Base-by-base conservation (phyloP, 2,113 vertebrate species). In the Leptobrachium ailaonicum region DNA sequence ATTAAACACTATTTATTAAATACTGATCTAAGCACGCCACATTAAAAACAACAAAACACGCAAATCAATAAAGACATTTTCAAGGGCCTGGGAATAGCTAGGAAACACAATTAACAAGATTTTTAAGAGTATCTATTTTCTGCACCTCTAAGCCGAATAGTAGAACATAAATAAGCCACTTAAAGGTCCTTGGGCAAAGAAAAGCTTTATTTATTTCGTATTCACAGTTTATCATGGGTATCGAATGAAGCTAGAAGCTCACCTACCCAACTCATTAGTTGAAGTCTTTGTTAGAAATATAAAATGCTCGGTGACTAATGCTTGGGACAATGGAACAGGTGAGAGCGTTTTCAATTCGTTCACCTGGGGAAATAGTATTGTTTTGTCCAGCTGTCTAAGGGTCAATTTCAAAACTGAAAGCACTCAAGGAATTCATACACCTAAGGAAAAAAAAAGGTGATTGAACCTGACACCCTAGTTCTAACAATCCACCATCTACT, bases 161-260 rank as follows among this genome's bases (percentile, higher is more conserved):
- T 92, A 91, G 92, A 85, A 90, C 90, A 93, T 92, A 93, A 92
- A 93, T 93, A 92, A 92, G 84, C 86, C 84, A 86, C 85, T 85
- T 87, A 87, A 89, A 78, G 84, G 85, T 91, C 84, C 82, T 89
- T 86, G 84, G 85, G 84, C 87, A 87, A 84, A 73, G 88, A 85
- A 89, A 89, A 88, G 88, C 87, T 86, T 82, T 91, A 89, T 90
- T 91, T 91, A 92, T 92, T 89, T 87, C 88, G 89, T 87, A 88
- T 84, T 87, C 90, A 87, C 87, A 88, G 88, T 89, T 90, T 88
- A 87, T 83, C 79, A 81, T 81, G 86, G 88, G 86, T 88, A 89
- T 88, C 89, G 87, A 86, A 89, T 87, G 88, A 89, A 88, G 71
- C 40, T 64, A 42, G 75, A 20, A 45, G 44, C 42, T 87, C 64